Evolutionary conservation across 2,113 vertebrate genomes (phyloP).

Genomic region (Rhinolophus sinicus): DNA sequence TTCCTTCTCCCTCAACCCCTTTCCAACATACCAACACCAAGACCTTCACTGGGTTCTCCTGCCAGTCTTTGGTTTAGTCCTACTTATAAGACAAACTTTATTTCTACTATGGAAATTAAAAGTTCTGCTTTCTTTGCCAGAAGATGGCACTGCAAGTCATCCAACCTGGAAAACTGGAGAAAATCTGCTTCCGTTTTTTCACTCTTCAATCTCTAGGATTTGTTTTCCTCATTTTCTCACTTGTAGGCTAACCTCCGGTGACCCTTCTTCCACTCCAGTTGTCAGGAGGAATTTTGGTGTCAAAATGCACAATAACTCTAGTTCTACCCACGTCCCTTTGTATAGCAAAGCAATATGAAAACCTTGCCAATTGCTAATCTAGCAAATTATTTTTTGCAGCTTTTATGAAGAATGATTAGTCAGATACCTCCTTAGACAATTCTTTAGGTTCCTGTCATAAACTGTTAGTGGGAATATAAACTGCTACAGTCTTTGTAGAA

Average conservation of each 20-base stretch:
- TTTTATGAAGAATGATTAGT: slow-evolving; percentile 26
- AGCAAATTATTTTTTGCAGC: neutral
- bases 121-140: slow-evolving; percentile 58
- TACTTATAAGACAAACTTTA: neutral
- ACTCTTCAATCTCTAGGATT: neutral
- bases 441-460: neutral
- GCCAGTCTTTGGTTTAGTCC: neutral
- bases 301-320: slow-evolving; percentile 16
- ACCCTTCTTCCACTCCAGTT: neutral
- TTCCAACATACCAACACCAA: neutral
- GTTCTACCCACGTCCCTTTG: neutral
- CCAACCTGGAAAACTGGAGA: neutral
- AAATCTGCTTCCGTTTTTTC: neutral
- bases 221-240: neutral
- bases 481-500: slow-evolving; percentile 19
- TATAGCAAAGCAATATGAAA: neutral
- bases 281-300: slow-evolving; percentile 34
- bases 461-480: neutral
- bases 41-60: neutral
- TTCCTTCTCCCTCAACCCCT: neutral
- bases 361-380: neutral
- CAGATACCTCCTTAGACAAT: neutral
- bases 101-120: neutral
- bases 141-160: slow-evolving; percentile 56
- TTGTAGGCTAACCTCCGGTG: neutral